phyloP scores from a whole-genome alignment of 2,113 vertebrate species.

The Ochotona princeps region DNA sequence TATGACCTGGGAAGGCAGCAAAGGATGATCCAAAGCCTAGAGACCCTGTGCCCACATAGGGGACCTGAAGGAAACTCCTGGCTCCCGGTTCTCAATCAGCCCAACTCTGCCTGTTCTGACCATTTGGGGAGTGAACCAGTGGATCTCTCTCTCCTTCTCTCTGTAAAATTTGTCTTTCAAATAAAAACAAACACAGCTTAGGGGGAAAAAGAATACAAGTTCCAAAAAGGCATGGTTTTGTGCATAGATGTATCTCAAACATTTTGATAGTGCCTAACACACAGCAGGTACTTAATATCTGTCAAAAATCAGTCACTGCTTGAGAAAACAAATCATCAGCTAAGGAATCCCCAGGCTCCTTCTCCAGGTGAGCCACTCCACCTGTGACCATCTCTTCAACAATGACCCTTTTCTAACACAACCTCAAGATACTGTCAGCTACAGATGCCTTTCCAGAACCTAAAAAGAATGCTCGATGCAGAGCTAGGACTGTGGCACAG shows the following conservation, averaged over 20 bases:
- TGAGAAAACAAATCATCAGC: not conserved
- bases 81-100: too few relatives aligned
- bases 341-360: not conserved
- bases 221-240: not conserved
- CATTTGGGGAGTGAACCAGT: too few relatives aligned
- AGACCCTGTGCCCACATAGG: too few relatives aligned
- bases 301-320: not conserved
- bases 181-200: too few relatives aligned
- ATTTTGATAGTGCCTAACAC: not conserved
- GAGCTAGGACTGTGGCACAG: too few relatives aligned
- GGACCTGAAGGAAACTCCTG: too few relatives aligned
- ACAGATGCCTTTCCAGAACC: not conserved
- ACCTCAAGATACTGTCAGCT: not conserved
- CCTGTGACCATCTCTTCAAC: not conserved
- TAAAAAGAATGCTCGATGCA: constrained; percentile 3
- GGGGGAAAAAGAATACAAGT: too few relatives aligned
- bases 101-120: too few relatives aligned
- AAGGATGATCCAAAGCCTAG: too few relatives aligned
- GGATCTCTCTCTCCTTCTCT: too few relatives aligned
- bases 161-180: too few relatives aligned
- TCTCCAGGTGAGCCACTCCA: not conserved
- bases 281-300: not conserved
- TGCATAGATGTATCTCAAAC: not conserved
- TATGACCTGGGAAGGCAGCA: too few relatives aligned
- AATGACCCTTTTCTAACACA: not conserved